Evolutionary conservation across 2,797 vertebrate species (phyloP).

Genomic region (Rhynchotus rufescens): DNA sequence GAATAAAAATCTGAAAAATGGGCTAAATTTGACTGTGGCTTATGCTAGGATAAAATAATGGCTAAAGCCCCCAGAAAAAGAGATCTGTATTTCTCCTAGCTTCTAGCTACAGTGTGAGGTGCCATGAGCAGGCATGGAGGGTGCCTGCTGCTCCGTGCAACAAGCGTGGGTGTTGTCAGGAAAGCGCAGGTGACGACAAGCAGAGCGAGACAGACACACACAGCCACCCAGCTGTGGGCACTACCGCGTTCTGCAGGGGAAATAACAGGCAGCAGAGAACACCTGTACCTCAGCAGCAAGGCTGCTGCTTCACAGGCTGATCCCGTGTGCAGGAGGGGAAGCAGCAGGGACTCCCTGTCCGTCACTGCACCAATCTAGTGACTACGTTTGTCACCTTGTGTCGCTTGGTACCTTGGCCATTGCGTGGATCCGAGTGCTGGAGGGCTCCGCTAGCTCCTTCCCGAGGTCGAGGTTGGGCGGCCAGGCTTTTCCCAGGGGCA

Average conservation of each 20-base stretch:
- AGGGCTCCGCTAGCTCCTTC: slow-evolving; percentile 89
- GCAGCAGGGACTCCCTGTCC: background rate
- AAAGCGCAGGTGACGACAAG: background rate
- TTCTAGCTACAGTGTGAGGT: background rate
- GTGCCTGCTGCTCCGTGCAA: background rate
- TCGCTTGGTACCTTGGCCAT: slow-evolving; percentile 88
- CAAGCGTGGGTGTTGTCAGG: background rate
- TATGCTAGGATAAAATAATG: background rate
- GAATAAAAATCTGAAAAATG: background rate
- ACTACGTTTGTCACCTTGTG: too few relatives aligned
- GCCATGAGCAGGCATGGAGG: background rate
- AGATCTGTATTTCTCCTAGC: background rate
- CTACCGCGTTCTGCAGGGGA: background rate
- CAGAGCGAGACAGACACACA: background rate
- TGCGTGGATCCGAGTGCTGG: slow-evolving; percentile 90
- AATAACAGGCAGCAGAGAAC: background rate
- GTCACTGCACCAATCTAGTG: too few relatives aligned
- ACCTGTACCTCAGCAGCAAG: background rate
- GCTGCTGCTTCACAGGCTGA: background rate
- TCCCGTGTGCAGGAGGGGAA: background rate
- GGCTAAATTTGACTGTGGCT: background rate
- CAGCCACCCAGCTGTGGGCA: background rate
- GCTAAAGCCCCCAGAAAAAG: background rate
- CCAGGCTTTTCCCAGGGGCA: slow-evolving; percentile 93
- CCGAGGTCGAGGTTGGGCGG: slow-evolving; percentile 80